A percentile compares a stretch with the other conserved stretches of the same genome.
Evolutionary conservation across 1,140 invertebrate genomes (phyloP).

Genomic region (Daktulosphaira vitifoliae): DNA sequence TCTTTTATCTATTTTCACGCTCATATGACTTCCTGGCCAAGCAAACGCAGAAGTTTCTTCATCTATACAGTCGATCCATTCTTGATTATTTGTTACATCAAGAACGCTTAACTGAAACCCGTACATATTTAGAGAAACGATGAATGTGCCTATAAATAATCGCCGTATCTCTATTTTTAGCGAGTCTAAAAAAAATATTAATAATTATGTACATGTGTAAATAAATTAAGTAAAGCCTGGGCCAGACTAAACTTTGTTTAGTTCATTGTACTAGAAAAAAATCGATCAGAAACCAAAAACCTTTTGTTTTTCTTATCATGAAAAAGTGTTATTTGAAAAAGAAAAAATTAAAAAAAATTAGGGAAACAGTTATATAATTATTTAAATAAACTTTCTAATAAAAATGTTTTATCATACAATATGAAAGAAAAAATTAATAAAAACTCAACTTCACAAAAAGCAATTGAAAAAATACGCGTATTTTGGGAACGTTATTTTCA

Average conservation of each 20-base stretch:
- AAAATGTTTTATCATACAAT: too few relatives aligned
- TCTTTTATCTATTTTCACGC: conserved; percentile 6
- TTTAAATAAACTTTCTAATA: too few relatives aligned
- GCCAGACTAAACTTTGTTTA: too few relatives aligned
- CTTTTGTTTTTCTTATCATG: too few relatives aligned
- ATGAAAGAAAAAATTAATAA: too few relatives aligned
- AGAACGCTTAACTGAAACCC: conserved; percentile 68
- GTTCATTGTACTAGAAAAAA: too few relatives aligned
- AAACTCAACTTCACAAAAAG: too few relatives aligned
- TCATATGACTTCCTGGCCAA: conserved; percentile 46
- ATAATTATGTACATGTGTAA: too few relatives aligned
- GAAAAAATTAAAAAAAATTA: not conserved
- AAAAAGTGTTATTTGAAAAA: not conserved
- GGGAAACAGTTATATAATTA: not conserved
- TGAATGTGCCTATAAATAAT: conserved; percentile 59
- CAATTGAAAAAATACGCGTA: too few relatives aligned
- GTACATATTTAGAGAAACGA: conserved; percentile 74
- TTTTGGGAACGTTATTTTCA: too few relatives aligned
- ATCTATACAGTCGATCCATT: conserved; percentile 52
- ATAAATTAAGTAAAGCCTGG: too few relatives aligned
- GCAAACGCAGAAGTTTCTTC: conserved; percentile 49
- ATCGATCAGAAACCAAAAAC: too few relatives aligned
- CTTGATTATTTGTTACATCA: conserved; percentile 46
- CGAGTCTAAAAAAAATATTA: conserved; percentile 44
- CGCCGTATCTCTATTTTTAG: conserved; percentile 51